Evolutionary conservation across 2,113 vertebrate genomes (phyloP).

Genomic region (Eubucco bourcierii): DNA sequence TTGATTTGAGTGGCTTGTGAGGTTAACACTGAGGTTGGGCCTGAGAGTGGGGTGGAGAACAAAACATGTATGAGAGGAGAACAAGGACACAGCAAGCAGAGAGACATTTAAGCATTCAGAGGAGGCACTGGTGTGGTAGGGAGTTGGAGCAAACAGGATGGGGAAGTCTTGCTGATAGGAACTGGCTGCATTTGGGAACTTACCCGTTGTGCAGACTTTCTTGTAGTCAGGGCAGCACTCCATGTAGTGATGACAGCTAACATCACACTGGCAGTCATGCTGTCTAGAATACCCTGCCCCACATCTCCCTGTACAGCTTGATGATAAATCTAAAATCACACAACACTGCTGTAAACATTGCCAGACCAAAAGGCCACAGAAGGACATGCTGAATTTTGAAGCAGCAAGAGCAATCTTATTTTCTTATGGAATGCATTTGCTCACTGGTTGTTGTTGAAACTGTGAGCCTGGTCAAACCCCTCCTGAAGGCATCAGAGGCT

Average conservation of each 20-base stretch:
- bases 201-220: slow-evolving; percentile 86
- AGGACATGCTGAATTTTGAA: neutral
- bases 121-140: neutral
- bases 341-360: slow-evolving; percentile 65
- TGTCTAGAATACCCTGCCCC: slow-evolving; percentile 87
- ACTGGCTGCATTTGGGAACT: slow-evolving; percentile 5
- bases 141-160: neutral
- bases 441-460: neutral
- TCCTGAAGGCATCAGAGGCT: neutral
- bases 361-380: neutral
- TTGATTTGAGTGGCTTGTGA: neutral
- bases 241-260: slow-evolving; percentile 83
- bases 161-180: neutral
- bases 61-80: neutral
- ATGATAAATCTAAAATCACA: slow-evolving; percentile 79
- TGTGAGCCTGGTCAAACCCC: no score
- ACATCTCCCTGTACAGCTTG: slow-evolving; percentile 89
- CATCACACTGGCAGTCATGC: slow-evolving; percentile 90
- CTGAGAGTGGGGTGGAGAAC: neutral
- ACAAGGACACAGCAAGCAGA: neutral
- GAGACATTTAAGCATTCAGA: neutral
- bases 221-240: slow-evolving; percentile 93
- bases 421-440: neutral
- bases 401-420: neutral
- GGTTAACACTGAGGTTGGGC: neutral